Evolutionary conservation across 2,113 vertebrate species (phyloP), one percentile per base, ranked within the genome.

Genomic region (Cepphus grylle): DNA sequence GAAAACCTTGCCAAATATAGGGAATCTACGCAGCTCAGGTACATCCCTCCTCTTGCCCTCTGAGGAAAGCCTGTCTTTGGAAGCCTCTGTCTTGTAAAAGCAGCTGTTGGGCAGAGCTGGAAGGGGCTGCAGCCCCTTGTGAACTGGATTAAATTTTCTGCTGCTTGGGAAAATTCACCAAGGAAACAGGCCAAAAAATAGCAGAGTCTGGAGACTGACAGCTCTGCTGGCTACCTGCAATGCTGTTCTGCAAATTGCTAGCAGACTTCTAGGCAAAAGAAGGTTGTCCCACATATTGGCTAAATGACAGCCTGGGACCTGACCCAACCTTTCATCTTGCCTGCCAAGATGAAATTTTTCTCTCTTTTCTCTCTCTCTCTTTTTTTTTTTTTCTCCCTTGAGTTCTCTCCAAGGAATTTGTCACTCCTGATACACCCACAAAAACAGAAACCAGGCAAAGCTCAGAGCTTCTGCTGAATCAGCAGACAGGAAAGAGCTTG

Each of bases 151-250:
- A 53, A 53, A 81, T 89, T 85, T 86, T 94, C 45, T 80, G n/a
- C 45, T 93, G 40, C 89, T 90, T 77, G 49, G 71, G 76, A 93
- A 88, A 93, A 91, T 82, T 90, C 78, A 77, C 70, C 78, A 86
- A 91, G 84, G 78, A 94, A 95, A 95, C 85, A 55, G 27, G 71
- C 21, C 40, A 62, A 94, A 66, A 89, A 70, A 72, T 30, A 82
- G 58, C 5, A 2, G 50, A 81, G 62, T n/a, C 67, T 58, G 53
- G 74, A 66, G 42, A 86, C 3, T 11, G 73, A 49, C 47, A 88
- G 61, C 40, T 22, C 62, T 93, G 59, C 71, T 89, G 83, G 88
- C 86, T 96, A 94, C 95, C 95, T 97, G 96, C 77, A 86, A 22
- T 19, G 9, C 50, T 87, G 12, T 40, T 86, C 76, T 86, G 67